Percentiles rank a stretch among this genome's conserved stretches.
These are phyloP conservation scores for Distichodus sexfasciatus DNA, from an alignment of 2,797 vertebrate genomes.

Conservation along the genomic window DNA sequence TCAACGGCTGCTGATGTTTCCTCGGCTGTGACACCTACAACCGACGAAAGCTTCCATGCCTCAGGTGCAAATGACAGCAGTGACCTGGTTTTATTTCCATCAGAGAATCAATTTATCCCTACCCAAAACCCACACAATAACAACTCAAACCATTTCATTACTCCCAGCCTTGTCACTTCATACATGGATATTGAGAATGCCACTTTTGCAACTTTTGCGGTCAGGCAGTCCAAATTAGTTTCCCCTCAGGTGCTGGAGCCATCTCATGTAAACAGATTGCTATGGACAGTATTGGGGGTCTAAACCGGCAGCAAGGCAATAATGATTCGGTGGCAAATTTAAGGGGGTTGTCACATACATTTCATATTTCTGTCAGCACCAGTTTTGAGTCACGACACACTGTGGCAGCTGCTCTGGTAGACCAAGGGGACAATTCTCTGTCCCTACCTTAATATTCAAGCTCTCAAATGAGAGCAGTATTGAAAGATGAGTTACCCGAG, in stretches of 20 bases:
- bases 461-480: conserved; percentile 29
- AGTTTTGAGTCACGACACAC: conserved; percentile 19
- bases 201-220: conserved; percentile 29
- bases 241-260: conserved; percentile 27
- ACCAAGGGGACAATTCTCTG: conserved; percentile 33
- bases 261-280: conserved; percentile 37
- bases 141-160: background rate
- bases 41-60: conserved; percentile 22
- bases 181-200: background rate
- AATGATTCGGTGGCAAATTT: conserved; percentile 29
- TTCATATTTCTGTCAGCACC: conserved; percentile 38
- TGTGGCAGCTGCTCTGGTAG: conserved; percentile 16
- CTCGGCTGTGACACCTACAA: conserved; percentile 31
- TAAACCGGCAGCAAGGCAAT: conserved; percentile 26
- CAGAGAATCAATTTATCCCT: conserved; percentile 42
- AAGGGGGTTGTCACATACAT: conserved; percentile 27
- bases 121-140: conserved; percentile 4
- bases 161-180: conserved; percentile 6
- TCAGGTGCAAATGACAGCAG: conserved; percentile 32
- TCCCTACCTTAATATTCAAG: conserved; percentile 37
- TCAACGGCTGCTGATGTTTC: conserved; percentile 27
- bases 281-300: conserved; percentile 36
- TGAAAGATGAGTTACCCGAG: conserved; percentile 10
- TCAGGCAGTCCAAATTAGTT: conserved; percentile 33
- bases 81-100: conserved; percentile 31